phyloP scores from a whole-genome alignment of 2,113 vertebrate genomes.

The Loxodonta africana region DNA sequence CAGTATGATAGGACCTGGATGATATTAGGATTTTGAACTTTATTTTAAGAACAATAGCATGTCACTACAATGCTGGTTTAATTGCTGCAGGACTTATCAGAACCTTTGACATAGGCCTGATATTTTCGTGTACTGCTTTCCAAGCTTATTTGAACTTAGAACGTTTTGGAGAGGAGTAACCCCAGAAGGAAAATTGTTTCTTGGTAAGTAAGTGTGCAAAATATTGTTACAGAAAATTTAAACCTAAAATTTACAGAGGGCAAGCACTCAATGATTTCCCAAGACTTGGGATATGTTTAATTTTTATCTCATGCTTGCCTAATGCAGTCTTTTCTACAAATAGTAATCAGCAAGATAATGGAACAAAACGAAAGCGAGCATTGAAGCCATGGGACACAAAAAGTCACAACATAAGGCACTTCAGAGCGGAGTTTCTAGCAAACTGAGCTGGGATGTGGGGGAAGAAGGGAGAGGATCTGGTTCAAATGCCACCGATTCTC shows the following conservation, averaged over 20 bases:
- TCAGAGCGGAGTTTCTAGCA: not conserved
- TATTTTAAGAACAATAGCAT: not conserved
- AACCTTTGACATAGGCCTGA: not conserved
- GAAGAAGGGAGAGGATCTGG: not conserved
- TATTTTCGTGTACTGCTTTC: not conserved
- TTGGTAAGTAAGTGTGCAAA: not conserved
- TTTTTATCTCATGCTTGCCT: not conserved
- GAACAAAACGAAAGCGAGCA: not conserved
- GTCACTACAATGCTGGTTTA: not conserved
- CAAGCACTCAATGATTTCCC: not conserved
- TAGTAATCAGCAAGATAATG: not conserved
- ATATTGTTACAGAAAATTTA: not conserved
- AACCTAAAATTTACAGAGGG: not conserved
- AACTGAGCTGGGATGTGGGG: not conserved
- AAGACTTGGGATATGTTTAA: not conserved
- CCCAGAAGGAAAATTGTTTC: not conserved
- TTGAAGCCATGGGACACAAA: not conserved
- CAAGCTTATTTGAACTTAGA: not conserved
- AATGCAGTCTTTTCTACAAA: not conserved
- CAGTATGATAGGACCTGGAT: not conserved
- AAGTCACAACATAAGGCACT: not conserved
- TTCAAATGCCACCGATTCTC: not conserved
- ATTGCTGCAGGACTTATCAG: not conserved
- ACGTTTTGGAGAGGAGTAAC: not conserved
- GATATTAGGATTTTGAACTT: not conserved